Percentiles rank a stretch among this genome's conserved stretches.
Evolutionary conservation across 2,113 vertebrate species (phyloP).

Genomic region (Cygnus atratus): DNA sequence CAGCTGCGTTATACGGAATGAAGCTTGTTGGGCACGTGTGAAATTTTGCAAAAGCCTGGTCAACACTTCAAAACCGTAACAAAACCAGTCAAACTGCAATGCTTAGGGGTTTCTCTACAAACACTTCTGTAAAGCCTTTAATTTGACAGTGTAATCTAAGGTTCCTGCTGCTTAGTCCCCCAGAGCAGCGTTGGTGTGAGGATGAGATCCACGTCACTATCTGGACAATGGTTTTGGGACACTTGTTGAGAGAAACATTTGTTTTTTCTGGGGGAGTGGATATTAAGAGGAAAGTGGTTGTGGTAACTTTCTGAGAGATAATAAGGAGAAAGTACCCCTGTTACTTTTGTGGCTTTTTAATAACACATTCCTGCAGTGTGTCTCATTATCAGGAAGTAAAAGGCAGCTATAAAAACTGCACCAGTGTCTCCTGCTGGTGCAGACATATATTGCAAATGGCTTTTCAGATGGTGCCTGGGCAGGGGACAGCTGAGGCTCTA

Average conservation of each 20-base stretch:
- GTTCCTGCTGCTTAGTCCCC: background rate
- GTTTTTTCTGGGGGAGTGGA: background rate
- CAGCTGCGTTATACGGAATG: background rate
- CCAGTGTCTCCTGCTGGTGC: constrained; percentile 64
- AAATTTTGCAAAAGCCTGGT: background rate
- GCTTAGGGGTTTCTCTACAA: background rate
- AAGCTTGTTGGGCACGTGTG: background rate
- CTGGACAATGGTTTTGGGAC: background rate
- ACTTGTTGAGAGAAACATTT: background rate
- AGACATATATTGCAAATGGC: background rate
- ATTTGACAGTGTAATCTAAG: background rate
- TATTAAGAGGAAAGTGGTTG: background rate
- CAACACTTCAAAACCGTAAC: background rate
- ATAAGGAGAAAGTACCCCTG: background rate
- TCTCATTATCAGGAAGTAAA: background rate
- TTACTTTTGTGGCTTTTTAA: background rate
- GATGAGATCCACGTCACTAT: background rate
- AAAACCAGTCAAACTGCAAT: background rate
- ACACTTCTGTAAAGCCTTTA: background rate
- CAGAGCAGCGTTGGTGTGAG: background rate
- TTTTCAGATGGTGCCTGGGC: background rate
- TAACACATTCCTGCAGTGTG: background rate
- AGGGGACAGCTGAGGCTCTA: background rate
- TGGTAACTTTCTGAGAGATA: background rate
- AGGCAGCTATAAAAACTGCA: constrained; percentile 11